Evolutionary conservation across 1,140 invertebrate genomes (phyloP), one percentile per base, ranked within the genome.

Genomic region (Heliconius eleuchia): DNA sequence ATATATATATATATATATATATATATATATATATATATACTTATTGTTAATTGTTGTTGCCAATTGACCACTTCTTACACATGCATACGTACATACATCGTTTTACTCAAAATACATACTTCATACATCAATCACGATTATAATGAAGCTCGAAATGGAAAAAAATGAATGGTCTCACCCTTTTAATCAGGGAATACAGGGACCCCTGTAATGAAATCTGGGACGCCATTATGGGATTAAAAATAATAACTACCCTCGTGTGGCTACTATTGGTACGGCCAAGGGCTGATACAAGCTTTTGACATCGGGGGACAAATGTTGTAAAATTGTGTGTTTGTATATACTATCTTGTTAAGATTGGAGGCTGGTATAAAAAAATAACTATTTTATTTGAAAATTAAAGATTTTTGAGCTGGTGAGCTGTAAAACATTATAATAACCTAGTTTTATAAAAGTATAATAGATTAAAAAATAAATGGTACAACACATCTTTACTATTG

Each of bases 171-270:
- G 83, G 83, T 83, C 86, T 86, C 88, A 88, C 91, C 91, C 92
- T 88, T 92, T 91, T 91, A 92, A 92, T 92, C 91, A 92, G 87
- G 57, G 85, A 84, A 84, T 23, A 23, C 23, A 23, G 23, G 23
- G 23, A 23, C 86, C 91, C 89, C 84, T 80, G 87, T 93, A 93
- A 93, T 92, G 87, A 93, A 92, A 93, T 93, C 91, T 93, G 89
- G 87, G 85, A 85, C 85, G 87, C 90, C 91, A 93, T 93, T 92
- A 93, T 89, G 89, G 89, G 91, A 92, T 93, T 93, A 93, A 93
- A 93, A 93, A 93, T 91, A 93, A 93, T 93, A 92, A 88, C 87
- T 88, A 84, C 86, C 87, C 84, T 82, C 81, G n/a, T 71, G 11
- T 66, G 9, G 85, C 74, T 71, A 75, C 77, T 74, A 87, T 89